Base-by-base conservation (phyloP, 2,797 vertebrate species). In the Lycodopsis pacificus region DNA sequence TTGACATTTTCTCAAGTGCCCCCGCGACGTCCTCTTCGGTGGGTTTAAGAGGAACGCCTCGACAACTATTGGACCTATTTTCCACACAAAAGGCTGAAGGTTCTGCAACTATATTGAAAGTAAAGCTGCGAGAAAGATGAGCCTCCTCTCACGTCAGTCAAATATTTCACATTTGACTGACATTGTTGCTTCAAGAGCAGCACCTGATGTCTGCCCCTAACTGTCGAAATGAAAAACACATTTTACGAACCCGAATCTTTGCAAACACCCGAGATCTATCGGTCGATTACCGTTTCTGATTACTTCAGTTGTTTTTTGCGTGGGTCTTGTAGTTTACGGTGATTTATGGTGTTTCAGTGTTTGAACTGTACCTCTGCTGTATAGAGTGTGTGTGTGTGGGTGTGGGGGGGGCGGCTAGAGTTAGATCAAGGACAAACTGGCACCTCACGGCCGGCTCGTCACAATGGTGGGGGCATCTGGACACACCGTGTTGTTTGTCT, bases 361-460 rank as follows among this genome's bases (percentile, higher is more conserved):
- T 17, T 67, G 40, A 66, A 38, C n/a, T 71, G 61, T 63, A 49
- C 44, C 32, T 69, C 25, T 36, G 13, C 25, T 46, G 27, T 54
- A 38, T 61, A 32, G 25, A 48, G 17, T 48, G 25, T 30, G 22
- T 11, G 56, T 59, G 30, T 20, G 30, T 58, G 57, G 2, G 27
- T 2, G 27, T n/a, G 27, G 27, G 27, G 27, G 27, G 27, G 27
- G 27, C 3, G 27, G 27, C 65, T n/a, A 61, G 64, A 59, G 70
- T 54, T 64, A 30, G 48, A 84, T 76, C 87, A 90, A 91, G 90
- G 91, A 78, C 90, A 84, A 76, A 84, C 73, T 86, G 86, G 85
- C 77, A 70, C 76, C 77, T 89, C 46, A 80, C 79, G 83, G 56
- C 85, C 79, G 71, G 72, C 57, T 77, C 56, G 56, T 88, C 82